Evolutionary conservation across 2,888 invertebrate species (phyloP), one percentile per base, ranked within the genome.

Genomic region (Limenitis arthemis): DNA sequence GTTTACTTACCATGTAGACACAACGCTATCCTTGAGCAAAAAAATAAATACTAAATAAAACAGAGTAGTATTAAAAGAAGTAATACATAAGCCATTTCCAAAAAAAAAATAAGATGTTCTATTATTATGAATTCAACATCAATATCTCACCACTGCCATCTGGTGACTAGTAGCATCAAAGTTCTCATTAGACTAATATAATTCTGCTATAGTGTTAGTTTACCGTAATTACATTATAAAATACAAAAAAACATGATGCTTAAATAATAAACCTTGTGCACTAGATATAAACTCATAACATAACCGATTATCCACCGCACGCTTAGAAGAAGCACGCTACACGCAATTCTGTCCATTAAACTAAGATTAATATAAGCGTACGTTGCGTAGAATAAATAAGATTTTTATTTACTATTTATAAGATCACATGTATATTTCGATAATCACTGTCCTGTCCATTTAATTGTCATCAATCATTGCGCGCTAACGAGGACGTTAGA

Each of bases 301-400:
- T 40, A 31, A 20, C 29, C 40, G 20, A 51, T 41, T 56, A 54
- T 32, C 70, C 73, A 71, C 73, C 62, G 64, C 71, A 69, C 70
- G 69, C 70, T 66, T 63, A 61, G 63, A 67, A 28, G 64, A 62
- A 57, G 74, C 77, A 83, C 80, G 82, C 84, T 77, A 81, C 77
- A 80, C 73, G 85, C 85, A 83, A 86, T 77, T 83, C 85, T 86
- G 85, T 86, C 85, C 85, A 86, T 80, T 86, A 81, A 70, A 69
- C 56, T 82, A 83, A 82, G 81, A 62, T 66, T 70, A 43, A 49
- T 61, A 42, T 76, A 77, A 73, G 68, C 73, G 67, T 70, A 76
- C 68, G 69, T 77, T 74, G 65, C 59, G 62, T 61, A 75, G 72
- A 68, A 68, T 47, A 33, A 61, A 61, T 68, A 64, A 71, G 55